phyloP scores from a whole-genome alignment of 1,140 invertebrate species.

The Saxidomus purpurata region DNA sequence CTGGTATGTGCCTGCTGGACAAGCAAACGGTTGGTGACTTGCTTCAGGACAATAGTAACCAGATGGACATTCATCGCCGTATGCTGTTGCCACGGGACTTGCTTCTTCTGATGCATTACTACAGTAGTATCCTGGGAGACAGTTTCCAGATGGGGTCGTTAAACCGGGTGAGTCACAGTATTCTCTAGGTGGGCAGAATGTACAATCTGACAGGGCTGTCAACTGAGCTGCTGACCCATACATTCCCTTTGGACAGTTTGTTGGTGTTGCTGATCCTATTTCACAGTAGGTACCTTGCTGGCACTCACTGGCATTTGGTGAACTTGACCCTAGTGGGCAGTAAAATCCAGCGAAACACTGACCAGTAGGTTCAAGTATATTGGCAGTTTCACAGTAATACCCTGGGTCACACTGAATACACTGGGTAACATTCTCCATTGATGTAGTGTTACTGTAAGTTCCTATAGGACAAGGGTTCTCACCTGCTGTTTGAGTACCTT shows the following conservation, averaged over 20 bases:
- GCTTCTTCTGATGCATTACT: slow-evolving; percentile 82
- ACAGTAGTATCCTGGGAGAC: slow-evolving; percentile 83
- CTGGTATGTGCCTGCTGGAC: slow-evolving; percentile 82
- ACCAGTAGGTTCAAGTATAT: slow-evolving; percentile 81
- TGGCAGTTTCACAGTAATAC: slow-evolving; percentile 81
- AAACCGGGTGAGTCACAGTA: slow-evolving; percentile 81
- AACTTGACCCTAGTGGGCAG: slow-evolving; percentile 77
- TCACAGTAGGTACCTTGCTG: slow-evolving; percentile 83
- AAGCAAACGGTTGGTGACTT: slow-evolving; percentile 81
- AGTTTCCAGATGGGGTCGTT: slow-evolving; percentile 78
- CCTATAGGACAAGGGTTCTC: slow-evolving; percentile 83
- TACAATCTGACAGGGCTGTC: slow-evolving; percentile 79
- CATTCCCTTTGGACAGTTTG: slow-evolving; percentile 83
- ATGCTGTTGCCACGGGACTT: slow-evolving; percentile 79
- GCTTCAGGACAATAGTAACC: slow-evolving; percentile 82
- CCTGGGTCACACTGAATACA: slow-evolving; percentile 81
- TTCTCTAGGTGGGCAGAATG: slow-evolving; percentile 81
- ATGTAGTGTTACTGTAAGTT: slow-evolving; percentile 82
- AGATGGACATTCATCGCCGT: slow-evolving; percentile 83
- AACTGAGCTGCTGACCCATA: slow-evolving; percentile 79
- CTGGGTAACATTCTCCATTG: slow-evolving; percentile 78
- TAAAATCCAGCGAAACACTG: slow-evolving; percentile 82
- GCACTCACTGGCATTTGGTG: slow-evolving; percentile 80
- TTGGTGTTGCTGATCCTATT: slow-evolving; percentile 74
- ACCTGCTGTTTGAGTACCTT: slow-evolving; percentile 79